Evolutionary conservation across 2,113 vertebrate genomes (phyloP).

Genomic region (Empidonax alnorum): DNA sequence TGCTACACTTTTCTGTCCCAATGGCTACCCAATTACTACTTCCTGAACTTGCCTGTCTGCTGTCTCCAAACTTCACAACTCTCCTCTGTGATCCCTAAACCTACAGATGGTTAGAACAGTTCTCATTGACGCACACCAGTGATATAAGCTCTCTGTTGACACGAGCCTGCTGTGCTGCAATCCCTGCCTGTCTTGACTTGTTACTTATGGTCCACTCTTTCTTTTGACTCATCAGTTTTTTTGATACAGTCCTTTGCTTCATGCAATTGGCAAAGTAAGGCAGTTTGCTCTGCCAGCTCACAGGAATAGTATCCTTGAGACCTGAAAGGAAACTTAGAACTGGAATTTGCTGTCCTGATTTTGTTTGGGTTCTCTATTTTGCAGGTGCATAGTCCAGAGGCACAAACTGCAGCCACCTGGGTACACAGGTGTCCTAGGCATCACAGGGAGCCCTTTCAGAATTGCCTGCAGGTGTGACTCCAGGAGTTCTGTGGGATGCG

Average conservation of each 20-base stretch:
- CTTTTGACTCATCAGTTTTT: background rate
- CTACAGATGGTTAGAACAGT: background rate
- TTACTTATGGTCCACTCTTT: background rate
- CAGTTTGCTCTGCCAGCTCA: background rate
- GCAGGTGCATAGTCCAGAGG: background rate
- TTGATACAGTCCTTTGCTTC: background rate
- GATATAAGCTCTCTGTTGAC: background rate
- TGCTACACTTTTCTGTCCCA: background rate
- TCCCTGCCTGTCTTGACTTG: background rate
- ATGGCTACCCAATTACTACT: background rate
- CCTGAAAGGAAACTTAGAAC: background rate
- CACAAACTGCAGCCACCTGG: background rate
- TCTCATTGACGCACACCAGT: background rate
- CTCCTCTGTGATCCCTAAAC: background rate
- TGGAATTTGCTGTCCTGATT: background rate
- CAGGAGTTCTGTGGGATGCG: background rate
- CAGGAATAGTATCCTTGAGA: background rate
- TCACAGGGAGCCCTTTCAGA: accelerated
- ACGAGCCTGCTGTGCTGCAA: background rate
- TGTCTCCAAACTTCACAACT: background rate
- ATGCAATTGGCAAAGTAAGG: background rate
- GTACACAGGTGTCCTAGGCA: accelerated
- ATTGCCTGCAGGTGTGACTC: background rate
- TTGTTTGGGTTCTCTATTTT: background rate
- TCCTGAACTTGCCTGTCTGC: background rate